phyloP scores from a whole-genome alignment of 1,140 invertebrate genomes.

The Rhysida immarginata region DNA sequence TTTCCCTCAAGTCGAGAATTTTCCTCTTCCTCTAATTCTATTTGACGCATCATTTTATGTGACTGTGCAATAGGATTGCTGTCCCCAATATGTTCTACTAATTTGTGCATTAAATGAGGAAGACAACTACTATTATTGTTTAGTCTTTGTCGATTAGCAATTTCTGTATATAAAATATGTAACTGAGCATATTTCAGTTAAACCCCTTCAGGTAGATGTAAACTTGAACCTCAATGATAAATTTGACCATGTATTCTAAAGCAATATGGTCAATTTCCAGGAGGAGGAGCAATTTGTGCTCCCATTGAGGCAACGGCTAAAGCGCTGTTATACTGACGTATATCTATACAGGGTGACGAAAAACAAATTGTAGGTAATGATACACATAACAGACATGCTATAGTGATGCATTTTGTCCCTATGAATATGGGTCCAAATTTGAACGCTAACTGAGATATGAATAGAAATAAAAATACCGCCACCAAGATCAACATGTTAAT shows the following conservation, averaged over 20 bases:
- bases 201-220: background rate
- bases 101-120: background rate
- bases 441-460: no score
- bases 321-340: background rate
- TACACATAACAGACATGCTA: no score
- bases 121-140: background rate
- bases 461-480: no score
- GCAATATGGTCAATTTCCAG: background rate
- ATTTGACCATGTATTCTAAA: conserved; percentile 1
- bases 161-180: background rate
- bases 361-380: no score
- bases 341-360: no score
- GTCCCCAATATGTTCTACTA: background rate
- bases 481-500: no score
- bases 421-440: no score
- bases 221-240: background rate
- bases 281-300: background rate
- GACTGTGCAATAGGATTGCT: conserved; percentile 1
- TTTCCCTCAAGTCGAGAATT: background rate
- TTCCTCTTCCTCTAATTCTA: background rate
- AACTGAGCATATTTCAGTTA: background rate
- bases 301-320: background rate
- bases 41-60: conserved; percentile 3
- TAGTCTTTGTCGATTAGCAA: background rate
- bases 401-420: no score